Evolutionary conservation across 2,888 invertebrate genomes (phyloP).

Genomic region (Dryadula phaetusa): DNA sequence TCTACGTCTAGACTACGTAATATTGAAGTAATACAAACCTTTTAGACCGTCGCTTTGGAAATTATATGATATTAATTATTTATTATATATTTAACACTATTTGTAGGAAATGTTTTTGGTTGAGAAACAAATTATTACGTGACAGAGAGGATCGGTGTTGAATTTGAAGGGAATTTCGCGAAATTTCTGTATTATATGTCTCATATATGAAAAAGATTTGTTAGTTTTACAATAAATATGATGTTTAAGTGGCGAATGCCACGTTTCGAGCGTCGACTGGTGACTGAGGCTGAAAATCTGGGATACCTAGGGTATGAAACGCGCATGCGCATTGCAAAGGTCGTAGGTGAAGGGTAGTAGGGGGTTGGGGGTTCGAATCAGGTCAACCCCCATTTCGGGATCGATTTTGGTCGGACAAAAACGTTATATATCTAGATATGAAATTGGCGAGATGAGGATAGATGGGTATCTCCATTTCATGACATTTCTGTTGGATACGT

Average conservation of each 20-base stretch:
- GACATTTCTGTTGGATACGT: neutral
- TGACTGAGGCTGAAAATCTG: slow-evolving; percentile 58
- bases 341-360: slow-evolving; percentile 58
- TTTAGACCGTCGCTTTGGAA: slow-evolving; percentile 19
- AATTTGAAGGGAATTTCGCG: slow-evolving; percentile 54
- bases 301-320: slow-evolving; percentile 52
- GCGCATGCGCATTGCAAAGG: slow-evolving; percentile 73
- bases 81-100: slow-evolving; percentile 59
- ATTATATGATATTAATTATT: slow-evolving; percentile 14
- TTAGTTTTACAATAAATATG: slow-evolving; percentile 43
- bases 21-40: slow-evolving; percentile 31
- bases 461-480: neutral
- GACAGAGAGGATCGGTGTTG: slow-evolving; percentile 65
- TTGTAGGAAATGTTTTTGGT: slow-evolving; percentile 80
- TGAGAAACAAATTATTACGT: slow-evolving; percentile 74
- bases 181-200: slow-evolving; percentile 58
- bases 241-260: slow-evolving; percentile 50
- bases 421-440: slow-evolving; percentile 20
- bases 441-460: slow-evolving; percentile 11
- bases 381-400: slow-evolving; percentile 56
- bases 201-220: slow-evolving; percentile 68
- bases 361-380: slow-evolving; percentile 57
- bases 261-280: slow-evolving; percentile 44
- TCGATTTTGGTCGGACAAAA: slow-evolving; percentile 29
- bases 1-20: slow-evolving; percentile 17